A percentile compares a stretch with the other conserved stretches of the same genome.
These are phyloP conservation scores for Cynopterus brachyotis DNA, from an alignment of 2,113 vertebrate species.

Conservation along the genomic window DNA sequence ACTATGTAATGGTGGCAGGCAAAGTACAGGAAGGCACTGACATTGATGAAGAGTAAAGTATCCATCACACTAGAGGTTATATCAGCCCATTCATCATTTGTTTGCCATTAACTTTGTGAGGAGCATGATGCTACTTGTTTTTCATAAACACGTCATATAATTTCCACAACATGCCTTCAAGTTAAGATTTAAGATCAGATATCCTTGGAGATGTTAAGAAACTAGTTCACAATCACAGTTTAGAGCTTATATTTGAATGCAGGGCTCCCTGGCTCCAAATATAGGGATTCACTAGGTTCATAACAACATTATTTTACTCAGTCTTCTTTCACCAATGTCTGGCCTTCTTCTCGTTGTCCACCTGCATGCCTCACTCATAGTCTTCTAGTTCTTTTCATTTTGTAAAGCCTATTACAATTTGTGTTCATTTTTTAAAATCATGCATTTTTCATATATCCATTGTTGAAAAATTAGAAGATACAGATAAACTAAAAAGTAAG, in stretches of 20 bases:
- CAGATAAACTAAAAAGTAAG: not conserved
- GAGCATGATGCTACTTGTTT: not conserved
- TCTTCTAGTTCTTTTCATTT: not conserved
- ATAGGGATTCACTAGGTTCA: not conserved
- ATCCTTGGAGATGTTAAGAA: not conserved
- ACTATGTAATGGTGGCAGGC: not conserved
- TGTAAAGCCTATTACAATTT: not conserved
- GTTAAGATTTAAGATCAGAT: not conserved
- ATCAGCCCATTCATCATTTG: not conserved
- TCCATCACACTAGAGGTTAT: not conserved
- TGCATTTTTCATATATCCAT: not conserved
- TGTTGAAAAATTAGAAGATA: not conserved
- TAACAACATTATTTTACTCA: not conserved
- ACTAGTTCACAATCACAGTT: not conserved
- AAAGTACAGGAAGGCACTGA: not conserved
- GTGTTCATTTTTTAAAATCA: not conserved
- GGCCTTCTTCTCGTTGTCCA: not conserved
- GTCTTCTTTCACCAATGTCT: not conserved
- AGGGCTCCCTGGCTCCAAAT: not conserved
- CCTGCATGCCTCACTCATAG: rapidly evolving
- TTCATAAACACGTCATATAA: not conserved
- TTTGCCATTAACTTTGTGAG: not conserved
- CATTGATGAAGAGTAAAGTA: not conserved
- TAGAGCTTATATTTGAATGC: not conserved
- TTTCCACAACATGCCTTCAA: not conserved